Evolutionary conservation across 2,113 vertebrate species (phyloP).

Genomic region (Actenoides hombroni): DNA sequence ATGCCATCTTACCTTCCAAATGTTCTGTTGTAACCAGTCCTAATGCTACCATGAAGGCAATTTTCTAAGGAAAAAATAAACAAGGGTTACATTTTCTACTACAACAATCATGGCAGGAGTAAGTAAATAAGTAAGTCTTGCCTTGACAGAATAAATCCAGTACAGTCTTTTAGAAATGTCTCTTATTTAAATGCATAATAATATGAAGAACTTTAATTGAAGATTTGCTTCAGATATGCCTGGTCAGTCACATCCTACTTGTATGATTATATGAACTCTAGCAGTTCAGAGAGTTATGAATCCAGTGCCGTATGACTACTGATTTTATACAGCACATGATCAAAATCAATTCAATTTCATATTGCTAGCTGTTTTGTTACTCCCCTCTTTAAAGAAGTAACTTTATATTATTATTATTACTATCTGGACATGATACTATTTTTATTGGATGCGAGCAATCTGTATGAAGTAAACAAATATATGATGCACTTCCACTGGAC

Average conservation of each 20-base stretch:
- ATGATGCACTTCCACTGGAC: background rate
- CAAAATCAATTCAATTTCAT: background rate
- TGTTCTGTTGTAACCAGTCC: conserved; percentile 96
- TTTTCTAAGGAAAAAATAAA: conserved; percentile 83
- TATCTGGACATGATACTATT: background rate
- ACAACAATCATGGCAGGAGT: background rate
- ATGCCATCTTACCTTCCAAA: conserved; percentile 86
- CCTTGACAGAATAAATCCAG: background rate
- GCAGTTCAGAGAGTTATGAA: background rate
- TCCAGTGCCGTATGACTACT: background rate
- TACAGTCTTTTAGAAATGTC: background rate
- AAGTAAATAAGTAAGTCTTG: background rate
- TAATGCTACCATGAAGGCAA: conserved; percentile 96
- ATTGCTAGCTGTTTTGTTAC: background rate
- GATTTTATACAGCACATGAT: background rate
- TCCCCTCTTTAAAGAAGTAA: background rate
- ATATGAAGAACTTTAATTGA: background rate
- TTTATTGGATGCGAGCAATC: background rate
- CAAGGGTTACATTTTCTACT: background rate
- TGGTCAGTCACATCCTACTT: background rate
- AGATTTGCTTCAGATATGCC: background rate
- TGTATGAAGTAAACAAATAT: background rate
- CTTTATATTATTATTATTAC: background rate
- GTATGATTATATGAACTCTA: background rate
- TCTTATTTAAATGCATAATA: background rate